phyloP scores from a whole-genome alignment of 2,797 vertebrate species.

The Muraenolepis orangiensis region DNA sequence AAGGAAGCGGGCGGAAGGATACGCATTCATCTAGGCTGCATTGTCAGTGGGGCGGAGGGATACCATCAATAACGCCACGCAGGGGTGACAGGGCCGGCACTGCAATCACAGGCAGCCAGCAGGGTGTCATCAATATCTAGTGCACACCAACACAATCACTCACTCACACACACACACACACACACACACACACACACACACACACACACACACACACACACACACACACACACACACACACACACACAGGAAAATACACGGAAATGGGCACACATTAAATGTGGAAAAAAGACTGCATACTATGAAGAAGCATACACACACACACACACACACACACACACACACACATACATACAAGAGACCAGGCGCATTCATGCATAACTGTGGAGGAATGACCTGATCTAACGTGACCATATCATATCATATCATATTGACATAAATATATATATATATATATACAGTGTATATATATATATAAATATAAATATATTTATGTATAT shows the following conservation, averaged over 20 bases:
- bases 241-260: constrained; percentile 19
- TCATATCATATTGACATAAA: no score
- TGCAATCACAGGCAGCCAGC: constrained; percentile 77
- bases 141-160: constrained; percentile 48
- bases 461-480: no score
- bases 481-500: no score
- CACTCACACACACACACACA: constrained; percentile 19
- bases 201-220: constrained; percentile 16
- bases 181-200: constrained; percentile 26
- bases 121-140: constrained; percentile 78
- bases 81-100: constrained; percentile 71
- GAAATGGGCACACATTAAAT: background rate
- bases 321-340: background rate
- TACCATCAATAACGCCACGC: constrained; percentile 79
- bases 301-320: background rate
- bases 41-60: constrained; percentile 77
- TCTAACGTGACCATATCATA: no score
- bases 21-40: constrained; percentile 76
- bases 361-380: no score
- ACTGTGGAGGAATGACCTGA: no score
- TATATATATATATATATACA: no score
- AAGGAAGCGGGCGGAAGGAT: constrained; percentile 74
- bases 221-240: constrained; percentile 30
- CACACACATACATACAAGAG: background rate
- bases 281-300: background rate